Base-by-base conservation (phyloP, 2,888 invertebrate genomes). In the Tiphia femorata region DNA sequence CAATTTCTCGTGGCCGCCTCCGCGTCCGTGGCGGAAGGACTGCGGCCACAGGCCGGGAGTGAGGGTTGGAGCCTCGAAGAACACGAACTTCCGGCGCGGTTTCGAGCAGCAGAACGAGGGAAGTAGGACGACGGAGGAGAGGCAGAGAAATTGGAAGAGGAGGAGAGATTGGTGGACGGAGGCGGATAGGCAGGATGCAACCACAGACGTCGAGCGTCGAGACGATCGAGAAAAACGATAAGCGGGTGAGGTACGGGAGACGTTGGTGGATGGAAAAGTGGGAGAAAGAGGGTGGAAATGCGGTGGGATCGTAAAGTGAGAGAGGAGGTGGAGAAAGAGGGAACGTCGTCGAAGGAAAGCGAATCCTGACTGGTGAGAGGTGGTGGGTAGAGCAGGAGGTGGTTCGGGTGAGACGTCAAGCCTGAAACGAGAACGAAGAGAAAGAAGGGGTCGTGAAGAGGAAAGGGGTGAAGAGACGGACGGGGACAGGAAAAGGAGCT, bases 121-220 rank as follows among this genome's bases (percentile, higher is more conserved):
- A 38, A 20, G 29, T 2, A 3, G 33, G 33, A 3, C 8, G 20
- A 25, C 46, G 27, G 8, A 27, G 29, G 29, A 23, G 42, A 21
- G 29, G 17, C 40, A 46, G 51, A 35, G 50, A 23, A 48, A 29
- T 37, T 29, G 27, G 49, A 25, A 48, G 47, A 50, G 47, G 35
- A 33, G 44, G 43, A 27, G 30, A 47, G 25, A n/a, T n/a, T n/a
- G n/a, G n/a, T n/a, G 49, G 40, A 50, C 35, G 33, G 40, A 44
- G 38, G 27, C 19, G 37, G 52, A 12, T 47, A 49, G 43, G 48
- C 35, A 50, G 51, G 47, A 16, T 17, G 49, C 35, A 38, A 41
- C 33, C 33, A 33, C 33, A 33, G 33, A 33, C 33, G 33, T 33
- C 12, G 33, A 33, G 33, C 14, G 33, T 33, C 33, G 33, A 14